Percentiles rank a stretch among this genome's conserved stretches.
Conservation (phyloP, 2,888 invertebrate genomes). For the Erebia epiphron region DNA sequence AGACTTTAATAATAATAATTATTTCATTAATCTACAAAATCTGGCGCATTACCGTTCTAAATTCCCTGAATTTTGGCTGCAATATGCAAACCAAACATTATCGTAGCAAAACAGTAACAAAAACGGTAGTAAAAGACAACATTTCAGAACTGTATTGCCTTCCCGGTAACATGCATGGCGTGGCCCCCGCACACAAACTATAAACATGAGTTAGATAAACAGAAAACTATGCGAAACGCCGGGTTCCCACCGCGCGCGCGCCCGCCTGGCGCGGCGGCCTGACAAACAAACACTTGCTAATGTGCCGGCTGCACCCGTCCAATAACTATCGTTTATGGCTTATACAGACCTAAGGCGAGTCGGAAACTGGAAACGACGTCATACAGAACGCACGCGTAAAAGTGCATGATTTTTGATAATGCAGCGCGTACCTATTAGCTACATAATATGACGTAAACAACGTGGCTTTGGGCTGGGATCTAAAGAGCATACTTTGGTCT, state of each 20-base stretch:
- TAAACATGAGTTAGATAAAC: background rate
- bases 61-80: background rate
- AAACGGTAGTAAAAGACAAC: slow-evolving; percentile 12
- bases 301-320: background rate
- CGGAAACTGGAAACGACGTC: background rate
- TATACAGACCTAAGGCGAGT: background rate
- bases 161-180: background rate
- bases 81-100: background rate
- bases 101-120: background rate
- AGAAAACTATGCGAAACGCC: background rate
- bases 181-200: background rate
- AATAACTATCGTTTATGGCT: background rate
- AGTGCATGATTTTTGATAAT: background rate
- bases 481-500: no score
- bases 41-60: no score
- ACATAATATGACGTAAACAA: no score
- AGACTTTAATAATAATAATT: no score
- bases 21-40: no score
- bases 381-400: background rate
- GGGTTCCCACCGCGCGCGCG: background rate
- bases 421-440: background rate
- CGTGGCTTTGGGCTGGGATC: no score
- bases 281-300: background rate
- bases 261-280: background rate
- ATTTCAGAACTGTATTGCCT: slow-evolving; percentile 1